Evolutionary conservation across 2,888 invertebrate species (phyloP), one percentile per base, ranked within the genome.

Genomic region (Eulithis testata): DNA sequence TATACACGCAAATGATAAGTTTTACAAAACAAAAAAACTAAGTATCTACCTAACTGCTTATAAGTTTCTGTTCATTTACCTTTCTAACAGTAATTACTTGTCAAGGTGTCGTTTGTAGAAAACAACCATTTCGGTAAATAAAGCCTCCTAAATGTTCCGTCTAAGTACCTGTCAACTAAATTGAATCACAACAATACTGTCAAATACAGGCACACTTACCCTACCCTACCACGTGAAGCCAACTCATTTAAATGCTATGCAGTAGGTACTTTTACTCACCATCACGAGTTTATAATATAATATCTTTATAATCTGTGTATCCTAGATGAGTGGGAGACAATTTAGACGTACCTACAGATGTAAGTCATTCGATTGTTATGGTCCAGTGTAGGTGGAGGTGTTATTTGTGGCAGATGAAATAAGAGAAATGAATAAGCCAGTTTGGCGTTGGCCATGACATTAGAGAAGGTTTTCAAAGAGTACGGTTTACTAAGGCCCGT

Each of bases 191-290:
- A 52, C 47, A 37, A n/a, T 14, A 49, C 9, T 55, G 56, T 62
- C 43, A 36, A 21, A 21, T 21, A 50, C 63, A 57, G 9, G 37
- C 37, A 4, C 56, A 45, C 44, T 43, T 51, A 44, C 56, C 49
- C 54, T 36, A 40, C 31, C 52, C 12, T 50, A 53, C 50, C 55
- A 62, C 56, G 62, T 51, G 56, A 62, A 57, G 52, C 45, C 63
- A 63, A 52, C 45, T 57, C 63, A 62, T 51, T 62, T 44, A 3
- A 14, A 56, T 36, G 55, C 2, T 55, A 55, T 62, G 49, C 55
- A 51, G 12, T 52, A 51, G 37, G 27, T 40, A 49, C 43, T 56
- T 55, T 43, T 50, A 55, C 52, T 52, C 61, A 55, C 55, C 61
- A 43, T 62, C 61, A 62, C 61, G 61, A 49, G 49, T 21, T 7